Evolutionary conservation across 1,140 invertebrate genomes (phyloP).

Genomic region (Drosophila sproati): DNA sequence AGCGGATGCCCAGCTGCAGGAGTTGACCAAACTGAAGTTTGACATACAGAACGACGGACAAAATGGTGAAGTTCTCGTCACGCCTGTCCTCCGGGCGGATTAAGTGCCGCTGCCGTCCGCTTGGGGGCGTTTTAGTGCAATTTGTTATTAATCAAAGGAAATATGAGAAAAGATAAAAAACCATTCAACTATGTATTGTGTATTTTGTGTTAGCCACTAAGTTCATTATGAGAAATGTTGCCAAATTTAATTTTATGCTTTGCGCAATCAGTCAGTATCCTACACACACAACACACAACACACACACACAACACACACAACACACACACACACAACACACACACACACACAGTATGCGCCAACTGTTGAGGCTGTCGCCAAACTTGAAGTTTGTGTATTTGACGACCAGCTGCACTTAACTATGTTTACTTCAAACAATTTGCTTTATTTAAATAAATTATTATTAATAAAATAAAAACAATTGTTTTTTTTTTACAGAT

Average conservation of each 20-base stretch:
- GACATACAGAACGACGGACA: conserved; percentile 73
- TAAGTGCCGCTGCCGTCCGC: conserved; percentile 21
- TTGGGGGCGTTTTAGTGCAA: conserved; percentile 57
- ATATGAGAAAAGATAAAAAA: neutral
- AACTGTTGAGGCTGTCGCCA: conserved; percentile 55
- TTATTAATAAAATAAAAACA: conserved; percentile 44
- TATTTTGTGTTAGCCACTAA: conserved; percentile 75
- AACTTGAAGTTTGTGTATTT: neutral
- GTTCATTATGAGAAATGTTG: conserved; percentile 81
- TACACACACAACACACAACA: neutral
- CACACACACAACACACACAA: conserved; percentile 4
- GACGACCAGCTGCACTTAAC: conserved; percentile 66
- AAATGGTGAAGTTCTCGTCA: conserved; percentile 70
- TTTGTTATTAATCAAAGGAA: conserved; percentile 59
- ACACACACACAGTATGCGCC: conserved; percentile 10
- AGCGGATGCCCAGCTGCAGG: conserved; percentile 61
- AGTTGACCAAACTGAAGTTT: conserved; percentile 77
- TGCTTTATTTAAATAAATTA: conserved; percentile 82
- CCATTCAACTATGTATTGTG: conserved; percentile 37
- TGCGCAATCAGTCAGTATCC: conserved; percentile 72
- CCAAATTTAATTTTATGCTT: conserved; percentile 82
- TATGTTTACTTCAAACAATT: conserved; percentile 72
- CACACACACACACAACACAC: neutral
- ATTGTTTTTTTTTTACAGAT: neutral
- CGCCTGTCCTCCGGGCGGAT: conserved; percentile 58